These are phyloP conservation scores for Geophilus truncorum DNA, from an alignment of 2,888 invertebrate genomes.

Conservation along the genomic window DNA sequence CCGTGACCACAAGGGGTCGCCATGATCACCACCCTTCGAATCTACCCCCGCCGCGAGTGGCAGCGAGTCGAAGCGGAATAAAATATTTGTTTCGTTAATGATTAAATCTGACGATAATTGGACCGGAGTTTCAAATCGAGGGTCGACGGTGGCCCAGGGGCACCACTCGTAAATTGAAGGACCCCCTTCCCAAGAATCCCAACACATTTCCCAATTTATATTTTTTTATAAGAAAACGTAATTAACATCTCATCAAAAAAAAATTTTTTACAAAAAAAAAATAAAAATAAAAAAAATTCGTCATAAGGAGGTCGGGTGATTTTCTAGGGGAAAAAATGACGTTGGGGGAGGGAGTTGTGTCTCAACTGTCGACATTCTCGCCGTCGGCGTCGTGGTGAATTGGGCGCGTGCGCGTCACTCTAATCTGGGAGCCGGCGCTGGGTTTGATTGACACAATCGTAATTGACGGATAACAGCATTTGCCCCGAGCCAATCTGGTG, in stretches of 20 bases:
- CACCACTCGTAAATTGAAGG: not conserved
- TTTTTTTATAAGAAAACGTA: no score
- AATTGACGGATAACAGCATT: constrained; percentile 33
- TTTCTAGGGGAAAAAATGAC: not conserved
- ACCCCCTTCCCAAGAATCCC: not conserved
- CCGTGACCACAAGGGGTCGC: not conserved
- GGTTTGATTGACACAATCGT: constrained; percentile 30
- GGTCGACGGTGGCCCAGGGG: not conserved
- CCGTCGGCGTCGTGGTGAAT: not conserved
- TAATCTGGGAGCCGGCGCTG: not conserved
- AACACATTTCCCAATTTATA: not conserved
- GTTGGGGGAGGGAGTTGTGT: not conserved
- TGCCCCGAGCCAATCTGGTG: constrained; percentile 27
- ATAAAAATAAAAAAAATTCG: not conserved
- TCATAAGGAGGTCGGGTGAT: not conserved
- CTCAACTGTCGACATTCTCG: not conserved
- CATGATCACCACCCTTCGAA: not conserved
- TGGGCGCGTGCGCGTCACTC: not conserved
- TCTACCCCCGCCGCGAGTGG: not conserved
- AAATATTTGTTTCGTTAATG: constrained; percentile 18
- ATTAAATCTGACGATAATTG: constrained; percentile 22
- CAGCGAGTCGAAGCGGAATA: not conserved
- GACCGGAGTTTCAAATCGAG: not conserved
- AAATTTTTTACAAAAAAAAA: not conserved
- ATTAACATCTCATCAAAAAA: no score